Percentiles rank a stretch among this genome's conserved stretches.
Conservation (phyloP, 1,140 invertebrate species). For the Adoxophyes honmai region DNA sequence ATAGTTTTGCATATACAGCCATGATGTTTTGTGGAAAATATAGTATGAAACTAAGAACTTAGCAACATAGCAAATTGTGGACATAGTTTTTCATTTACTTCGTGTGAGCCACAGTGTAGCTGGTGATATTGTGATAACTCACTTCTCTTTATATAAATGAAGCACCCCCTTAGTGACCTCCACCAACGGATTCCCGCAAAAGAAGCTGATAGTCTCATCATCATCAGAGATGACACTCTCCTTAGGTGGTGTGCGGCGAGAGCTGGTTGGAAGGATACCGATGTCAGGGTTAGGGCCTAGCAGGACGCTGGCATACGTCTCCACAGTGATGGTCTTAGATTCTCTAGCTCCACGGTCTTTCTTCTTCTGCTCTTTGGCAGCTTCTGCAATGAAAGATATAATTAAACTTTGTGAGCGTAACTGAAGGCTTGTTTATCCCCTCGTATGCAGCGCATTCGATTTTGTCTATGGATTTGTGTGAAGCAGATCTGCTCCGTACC, state of each 20-base stretch:
- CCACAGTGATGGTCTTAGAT: slow-evolving; percentile 71
- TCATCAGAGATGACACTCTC: slow-evolving; percentile 45
- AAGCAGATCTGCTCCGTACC: too few relatives aligned
- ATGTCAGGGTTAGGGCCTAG: slow-evolving; percentile 48
- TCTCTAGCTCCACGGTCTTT: slow-evolving; percentile 64
- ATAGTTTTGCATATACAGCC: too few relatives aligned
- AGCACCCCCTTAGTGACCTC: slow-evolving; percentile 97
- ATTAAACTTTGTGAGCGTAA: too few relatives aligned
- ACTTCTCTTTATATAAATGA: slow-evolving; percentile 98
- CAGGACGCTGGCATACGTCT: slow-evolving; percentile 70
- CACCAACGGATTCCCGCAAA: slow-evolving; percentile 97
- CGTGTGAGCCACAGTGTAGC: slow-evolving; percentile 22
- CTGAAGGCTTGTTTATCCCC: too few relatives aligned
- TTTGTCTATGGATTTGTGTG: too few relatives aligned
- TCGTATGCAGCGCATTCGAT: too few relatives aligned
- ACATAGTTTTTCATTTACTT: too few relatives aligned
- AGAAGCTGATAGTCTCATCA: slow-evolving; percentile 87
- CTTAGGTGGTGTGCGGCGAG: slow-evolving; percentile 46
- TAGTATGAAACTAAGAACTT: too few relatives aligned
- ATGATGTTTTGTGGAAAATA: too few relatives aligned
- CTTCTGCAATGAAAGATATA: slow-evolving; percentile 35
- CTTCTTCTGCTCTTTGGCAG: slow-evolving; percentile 61
- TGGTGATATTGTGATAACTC: slow-evolving; percentile 38
- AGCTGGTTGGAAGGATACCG: slow-evolving; percentile 64
- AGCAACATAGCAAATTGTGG: too few relatives aligned